phyloP scores from a whole-genome alignment of 37 sponge, comb jelly and placozoan genomes.

The Cladorhizidae sp. region DNA sequence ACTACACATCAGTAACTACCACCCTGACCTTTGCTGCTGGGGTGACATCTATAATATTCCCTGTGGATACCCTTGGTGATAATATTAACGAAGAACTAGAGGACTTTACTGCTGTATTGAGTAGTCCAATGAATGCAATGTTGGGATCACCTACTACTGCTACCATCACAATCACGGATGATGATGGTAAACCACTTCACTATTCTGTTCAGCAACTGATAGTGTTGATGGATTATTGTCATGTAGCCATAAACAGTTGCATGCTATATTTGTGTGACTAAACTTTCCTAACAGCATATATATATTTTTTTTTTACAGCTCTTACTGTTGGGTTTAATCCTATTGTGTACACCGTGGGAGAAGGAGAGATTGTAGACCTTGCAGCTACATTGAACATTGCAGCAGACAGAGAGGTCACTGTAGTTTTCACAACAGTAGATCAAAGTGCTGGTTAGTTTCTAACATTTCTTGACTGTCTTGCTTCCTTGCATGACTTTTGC shows the following conservation, averaged over 20 bases:
- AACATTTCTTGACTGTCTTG: no score
- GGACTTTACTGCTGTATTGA: no score
- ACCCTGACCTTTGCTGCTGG: no score
- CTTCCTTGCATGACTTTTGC: no score
- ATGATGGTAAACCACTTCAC: constrained; percentile 20
- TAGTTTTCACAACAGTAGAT: constrained; percentile 28
- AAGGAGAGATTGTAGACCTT: not conserved
- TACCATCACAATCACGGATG: constrained; percentile 19
- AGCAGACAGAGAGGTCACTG: constrained; percentile 9
- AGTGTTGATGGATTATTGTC: not conserved
- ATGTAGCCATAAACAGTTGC: no score
- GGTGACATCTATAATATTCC: no score
- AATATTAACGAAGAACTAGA: no score
- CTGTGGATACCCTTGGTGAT: not conserved
- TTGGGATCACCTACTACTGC: not conserved
- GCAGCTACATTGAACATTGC: not conserved
- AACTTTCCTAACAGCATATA: not conserved
- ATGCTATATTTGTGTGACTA: no score
- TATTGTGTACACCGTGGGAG: not conserved
- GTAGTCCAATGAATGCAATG: no score
- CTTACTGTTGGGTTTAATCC: constrained; percentile 17
- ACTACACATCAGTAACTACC: no score
- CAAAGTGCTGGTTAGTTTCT: constrained; percentile 41
- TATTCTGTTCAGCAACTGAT: not conserved
- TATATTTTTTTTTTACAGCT: not conserved